Base-by-base conservation (phyloP, 2,113 vertebrate genomes). In the Laterallus jamaicensis region DNA sequence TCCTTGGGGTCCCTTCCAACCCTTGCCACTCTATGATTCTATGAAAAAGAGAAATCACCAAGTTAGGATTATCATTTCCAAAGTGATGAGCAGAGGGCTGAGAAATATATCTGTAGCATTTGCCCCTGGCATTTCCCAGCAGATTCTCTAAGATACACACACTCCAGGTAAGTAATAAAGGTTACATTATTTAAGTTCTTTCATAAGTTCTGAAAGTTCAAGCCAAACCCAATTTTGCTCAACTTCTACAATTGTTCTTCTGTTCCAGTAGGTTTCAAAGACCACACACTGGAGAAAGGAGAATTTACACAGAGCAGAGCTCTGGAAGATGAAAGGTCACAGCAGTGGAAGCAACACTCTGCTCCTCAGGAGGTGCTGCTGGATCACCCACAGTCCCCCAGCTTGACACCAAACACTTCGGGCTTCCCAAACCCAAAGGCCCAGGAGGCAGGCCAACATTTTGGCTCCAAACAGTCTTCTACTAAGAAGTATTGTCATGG, bases 391-490 rank as follows among this genome's bases (percentile, higher is more conserved):
- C 19, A 58, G 49, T 29, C 21, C 39, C 35, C 71, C 66, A 8
- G 7, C 21, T 74, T 66, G 50, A 71, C 29, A 76, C 12, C 24
- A 15, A 73, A 58, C 2, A 21, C 2, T 63, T 37, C 39, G 58
- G 29, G 10, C 35, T 91, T 68, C 67, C 24, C 75, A 82, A 71
- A 58, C 18, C 8, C 18, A 64, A 85, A 94, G 40, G n/a, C 12
- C 12, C 21, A 54, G 0, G 0, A 29, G 11, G 26, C 11, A 69
- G 9, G 10, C 16, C 50, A 58, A 25, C 6, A 50, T 15, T 94
- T 49, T 11, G 50, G 10, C 60, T 80, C 74, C 54, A 22, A 31
- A 20, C 5, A 64, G 24, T 8, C 21, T 62, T 22, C 29, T 49
- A 1, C 1, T 1, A n/a, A 70, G 55, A 11, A 73, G 5, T 24